These are phyloP conservation scores for Luffia ferchaultella DNA, from an alignment of 2,888 invertebrate species.

Conservation along the genomic window DNA sequence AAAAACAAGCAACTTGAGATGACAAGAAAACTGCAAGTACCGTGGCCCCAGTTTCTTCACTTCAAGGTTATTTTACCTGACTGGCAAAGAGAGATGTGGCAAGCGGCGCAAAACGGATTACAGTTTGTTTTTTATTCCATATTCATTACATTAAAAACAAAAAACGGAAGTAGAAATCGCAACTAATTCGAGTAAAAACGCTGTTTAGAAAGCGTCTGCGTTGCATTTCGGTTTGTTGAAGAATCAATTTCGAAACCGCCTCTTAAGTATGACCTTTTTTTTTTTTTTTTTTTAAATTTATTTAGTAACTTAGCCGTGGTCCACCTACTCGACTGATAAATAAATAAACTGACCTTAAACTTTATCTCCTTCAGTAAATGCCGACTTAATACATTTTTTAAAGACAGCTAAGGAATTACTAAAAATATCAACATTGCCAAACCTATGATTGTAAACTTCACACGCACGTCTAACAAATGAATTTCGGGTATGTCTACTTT, in stretches of 20 bases:
- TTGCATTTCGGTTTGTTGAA: background rate
- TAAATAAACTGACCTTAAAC: background rate
- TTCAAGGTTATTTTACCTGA: background rate
- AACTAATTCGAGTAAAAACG: background rate
- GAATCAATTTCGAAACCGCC: no score
- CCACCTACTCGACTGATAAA: background rate
- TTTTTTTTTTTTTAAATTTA: no score
- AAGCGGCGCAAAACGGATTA: background rate
- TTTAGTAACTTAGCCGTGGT: background rate
- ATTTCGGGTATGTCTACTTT: no score
- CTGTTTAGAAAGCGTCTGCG: background rate
- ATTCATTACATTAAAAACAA: background rate
- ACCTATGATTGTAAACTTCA: no score
- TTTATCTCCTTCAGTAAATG: background rate
- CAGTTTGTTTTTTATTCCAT: background rate
- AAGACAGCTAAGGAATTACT: background rate
- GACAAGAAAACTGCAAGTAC: no score
- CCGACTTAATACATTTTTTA: background rate
- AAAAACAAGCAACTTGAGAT: no score
- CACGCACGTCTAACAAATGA: no score
- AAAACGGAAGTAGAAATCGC: background rate
- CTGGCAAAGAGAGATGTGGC: background rate
- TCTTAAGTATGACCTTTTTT: no score
- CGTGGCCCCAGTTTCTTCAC: background rate
- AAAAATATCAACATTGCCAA: no score